These are phyloP conservation scores for Choloepus hoffmanni DNA, from an alignment of 2,113 vertebrate species.

Conservation along the genomic window DNA sequence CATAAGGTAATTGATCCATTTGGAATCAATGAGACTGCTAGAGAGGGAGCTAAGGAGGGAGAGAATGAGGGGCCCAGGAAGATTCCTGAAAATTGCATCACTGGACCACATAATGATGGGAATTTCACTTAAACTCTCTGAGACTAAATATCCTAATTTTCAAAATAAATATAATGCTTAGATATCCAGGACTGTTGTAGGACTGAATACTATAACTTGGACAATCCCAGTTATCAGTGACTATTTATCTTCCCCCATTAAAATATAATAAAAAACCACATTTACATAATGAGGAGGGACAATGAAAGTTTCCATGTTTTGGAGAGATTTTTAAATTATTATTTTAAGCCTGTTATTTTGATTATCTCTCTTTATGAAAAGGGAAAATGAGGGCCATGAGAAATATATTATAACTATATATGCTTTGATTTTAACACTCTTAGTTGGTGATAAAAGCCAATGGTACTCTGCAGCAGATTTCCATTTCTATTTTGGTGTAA, in stretches of 20 bases:
- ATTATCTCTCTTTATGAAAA: not conserved
- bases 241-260: not conserved
- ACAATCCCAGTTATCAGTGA: not conserved
- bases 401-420: not conserved
- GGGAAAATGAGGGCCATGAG: not conserved
- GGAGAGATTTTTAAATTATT: not conserved
- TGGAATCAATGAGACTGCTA: no score
- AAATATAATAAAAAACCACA: not conserved
- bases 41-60: no score
- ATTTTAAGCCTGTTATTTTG: not conserved
- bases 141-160: not conserved
- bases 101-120: no score
- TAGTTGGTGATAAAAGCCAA: no score
- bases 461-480: not conserved
- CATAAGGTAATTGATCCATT: no score
- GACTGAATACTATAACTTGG: not conserved
- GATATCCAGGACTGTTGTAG: not conserved
- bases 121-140: no score
- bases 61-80: no score
- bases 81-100: no score
- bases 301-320: not conserved
- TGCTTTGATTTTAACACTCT: not conserved
- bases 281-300: not conserved
- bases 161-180: not conserved
- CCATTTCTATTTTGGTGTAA: not conserved